Percentiles rank a stretch among this genome's conserved stretches.
phyloP scores from a whole-genome alignment of 1,140 invertebrate species.

The Drosophila prosaltans region DNA sequence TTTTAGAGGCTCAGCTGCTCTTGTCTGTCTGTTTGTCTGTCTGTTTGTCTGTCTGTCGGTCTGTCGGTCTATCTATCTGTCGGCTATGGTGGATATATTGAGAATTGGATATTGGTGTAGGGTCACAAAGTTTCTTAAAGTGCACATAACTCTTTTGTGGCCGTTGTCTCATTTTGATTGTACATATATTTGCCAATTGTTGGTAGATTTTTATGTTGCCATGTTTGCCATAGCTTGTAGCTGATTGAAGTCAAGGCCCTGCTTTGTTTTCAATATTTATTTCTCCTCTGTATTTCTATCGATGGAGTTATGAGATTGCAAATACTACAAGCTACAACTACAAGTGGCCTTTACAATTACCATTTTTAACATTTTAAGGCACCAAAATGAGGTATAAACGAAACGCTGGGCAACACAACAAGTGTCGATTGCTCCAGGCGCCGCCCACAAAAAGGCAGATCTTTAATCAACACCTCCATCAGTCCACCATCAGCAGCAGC shows the following conservation, averaged over 20 bases:
- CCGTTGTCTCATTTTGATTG: slow-evolving; percentile 76
- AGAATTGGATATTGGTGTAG: slow-evolving; percentile 33
- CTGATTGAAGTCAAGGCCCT: slow-evolving; percentile 73
- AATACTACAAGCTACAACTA: slow-evolving; percentile 37
- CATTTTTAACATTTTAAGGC: background rate
- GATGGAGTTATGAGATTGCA: slow-evolving; percentile 37
- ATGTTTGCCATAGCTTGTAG: slow-evolving; percentile 27
- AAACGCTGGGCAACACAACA: background rate
- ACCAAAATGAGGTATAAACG: background rate
- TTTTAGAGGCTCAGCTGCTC: slow-evolving; percentile 20
- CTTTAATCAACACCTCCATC: slow-evolving; percentile 42
- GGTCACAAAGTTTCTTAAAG: slow-evolving; percentile 65
- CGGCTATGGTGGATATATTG: slow-evolving; percentile 5
- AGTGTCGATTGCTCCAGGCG: slow-evolving; percentile 7
- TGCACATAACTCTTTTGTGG: slow-evolving; percentile 67
- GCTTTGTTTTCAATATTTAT: slow-evolving; percentile 64
- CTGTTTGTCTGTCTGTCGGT: slow-evolving; percentile 35
- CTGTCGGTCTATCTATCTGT: background rate
- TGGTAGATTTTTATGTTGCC: slow-evolving; percentile 45
- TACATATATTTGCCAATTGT: slow-evolving; percentile 67
- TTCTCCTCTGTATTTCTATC: slow-evolving; percentile 19
- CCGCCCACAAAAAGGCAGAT: slow-evolving; percentile 27
- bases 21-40: slow-evolving; percentile 26
- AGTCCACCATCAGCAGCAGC: background rate
- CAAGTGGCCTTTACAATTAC: slow-evolving; percentile 63